These are phyloP conservation scores for Ceyx erithaca DNA, from an alignment of 2,797 vertebrate species.

Conservation along the genomic window DNA sequence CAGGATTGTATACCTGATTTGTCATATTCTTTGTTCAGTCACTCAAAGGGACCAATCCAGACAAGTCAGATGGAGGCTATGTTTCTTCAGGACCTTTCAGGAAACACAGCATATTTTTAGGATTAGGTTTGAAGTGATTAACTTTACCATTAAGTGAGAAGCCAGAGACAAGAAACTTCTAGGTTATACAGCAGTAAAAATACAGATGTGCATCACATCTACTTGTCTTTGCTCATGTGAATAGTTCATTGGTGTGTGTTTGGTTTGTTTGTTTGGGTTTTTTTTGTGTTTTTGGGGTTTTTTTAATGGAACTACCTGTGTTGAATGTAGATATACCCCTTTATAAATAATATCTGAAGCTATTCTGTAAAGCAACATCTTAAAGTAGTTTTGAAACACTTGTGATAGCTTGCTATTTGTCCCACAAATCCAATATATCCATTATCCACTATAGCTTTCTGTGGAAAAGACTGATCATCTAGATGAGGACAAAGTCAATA, in stretches of 20 bases:
- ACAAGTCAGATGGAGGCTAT: background rate
- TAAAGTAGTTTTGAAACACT: conserved; percentile 43
- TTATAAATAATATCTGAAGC: background rate
- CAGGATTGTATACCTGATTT: conserved; percentile 40
- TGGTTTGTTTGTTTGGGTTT: background rate
- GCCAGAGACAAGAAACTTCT: background rate
- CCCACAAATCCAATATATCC: background rate
- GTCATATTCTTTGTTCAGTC: background rate
- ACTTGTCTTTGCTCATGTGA: background rate
- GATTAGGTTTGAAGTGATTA: background rate
- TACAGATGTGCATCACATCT: background rate
- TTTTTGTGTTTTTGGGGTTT: background rate
- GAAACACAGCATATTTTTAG: background rate
- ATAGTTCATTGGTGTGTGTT: background rate
- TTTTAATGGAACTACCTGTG: background rate
- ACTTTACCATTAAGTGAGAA: background rate
- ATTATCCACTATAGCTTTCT: conserved; percentile 68
- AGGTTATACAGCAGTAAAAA: background rate
- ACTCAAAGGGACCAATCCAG: background rate
- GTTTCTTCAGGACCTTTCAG: background rate
- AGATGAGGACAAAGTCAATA: conserved; percentile 75
- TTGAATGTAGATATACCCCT: background rate
- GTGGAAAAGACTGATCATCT: conserved; percentile 75
- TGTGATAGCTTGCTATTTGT: conserved; percentile 52
- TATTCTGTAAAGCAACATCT: conserved; percentile 5